These are phyloP conservation scores for Zoroaster sp. DNA, from an alignment of 53 echinoderm and acorn worm genomes.

Conservation along the genomic window DNA sequence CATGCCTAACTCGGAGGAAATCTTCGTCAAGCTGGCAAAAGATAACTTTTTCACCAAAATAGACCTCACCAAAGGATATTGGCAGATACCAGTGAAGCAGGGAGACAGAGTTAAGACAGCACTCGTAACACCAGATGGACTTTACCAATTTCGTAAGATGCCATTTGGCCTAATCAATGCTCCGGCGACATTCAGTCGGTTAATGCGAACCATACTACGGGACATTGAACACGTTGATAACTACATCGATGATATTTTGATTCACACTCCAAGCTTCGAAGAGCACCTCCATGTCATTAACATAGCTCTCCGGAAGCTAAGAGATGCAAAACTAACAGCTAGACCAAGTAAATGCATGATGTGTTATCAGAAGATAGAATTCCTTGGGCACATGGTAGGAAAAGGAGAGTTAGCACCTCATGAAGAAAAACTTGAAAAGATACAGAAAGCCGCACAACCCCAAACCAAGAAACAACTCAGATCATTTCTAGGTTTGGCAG, in stretches of 20 bases:
- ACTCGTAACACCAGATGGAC: conserved; percentile 44
- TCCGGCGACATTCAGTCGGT: conserved; percentile 29
- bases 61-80: conserved; percentile 30
- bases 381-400: conserved; percentile 48
- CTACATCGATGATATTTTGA: conserved; percentile 70
- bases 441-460: too few species aligned
- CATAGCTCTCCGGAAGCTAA: too few species aligned
- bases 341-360: too few species aligned
- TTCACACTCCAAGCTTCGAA: conserved; percentile 62
- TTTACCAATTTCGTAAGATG: conserved; percentile 46
- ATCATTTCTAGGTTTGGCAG: too few species aligned
- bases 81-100: conserved; percentile 28
- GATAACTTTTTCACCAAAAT: conserved; percentile 33
- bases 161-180: conserved; percentile 52
- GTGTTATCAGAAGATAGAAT: too few species aligned
- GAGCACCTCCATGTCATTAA: too few species aligned
- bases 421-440: too few species aligned
- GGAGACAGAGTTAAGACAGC: conserved; percentile 22
- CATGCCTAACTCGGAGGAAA: conserved; percentile 5
- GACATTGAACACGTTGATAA: conserved; percentile 21
- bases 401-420: conserved; percentile 24
- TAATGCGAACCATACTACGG: conserved; percentile 32
- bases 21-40: conserved; percentile 16
- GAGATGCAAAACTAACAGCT: too few species aligned
- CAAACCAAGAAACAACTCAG: too few species aligned